phyloP scores from a whole-genome alignment of 53 echinoderm and acorn worm genomes.

The Holothuria leucospilota region DNA sequence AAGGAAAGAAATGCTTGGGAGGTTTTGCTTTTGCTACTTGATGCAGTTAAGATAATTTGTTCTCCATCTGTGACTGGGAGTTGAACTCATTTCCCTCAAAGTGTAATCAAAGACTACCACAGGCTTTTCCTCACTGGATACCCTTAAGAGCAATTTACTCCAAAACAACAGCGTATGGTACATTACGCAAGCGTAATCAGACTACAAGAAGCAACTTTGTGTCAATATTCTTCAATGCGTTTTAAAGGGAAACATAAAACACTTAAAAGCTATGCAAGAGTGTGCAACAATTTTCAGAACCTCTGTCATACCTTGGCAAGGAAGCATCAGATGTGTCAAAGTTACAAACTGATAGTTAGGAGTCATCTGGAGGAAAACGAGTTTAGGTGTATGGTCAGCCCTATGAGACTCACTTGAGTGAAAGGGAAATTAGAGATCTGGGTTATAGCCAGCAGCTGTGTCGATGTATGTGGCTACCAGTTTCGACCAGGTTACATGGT shows the following conservation, averaged over 20 bases:
- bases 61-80: slow-evolving; percentile 52
- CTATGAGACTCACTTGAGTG: too few relatives aligned
- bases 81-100: slow-evolving; percentile 58
- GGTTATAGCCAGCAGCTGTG: background rate
- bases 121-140: slow-evolving; percentile 48
- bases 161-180: slow-evolving; percentile 57
- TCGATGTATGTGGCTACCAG: background rate
- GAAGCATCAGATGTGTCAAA: slow-evolving; percentile 34
- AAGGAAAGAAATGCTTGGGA: slow-evolving; percentile 52
- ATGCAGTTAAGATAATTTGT: slow-evolving; percentile 53
- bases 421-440: too few relatives aligned
- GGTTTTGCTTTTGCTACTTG: slow-evolving; percentile 54
- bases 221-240: slow-evolving; percentile 45
- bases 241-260: slow-evolving; percentile 65
- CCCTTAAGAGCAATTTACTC: slow-evolving; percentile 12
- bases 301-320: slow-evolving; percentile 43
- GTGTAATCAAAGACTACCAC: slow-evolving; percentile 47
- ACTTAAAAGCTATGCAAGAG: slow-evolving; percentile 41
- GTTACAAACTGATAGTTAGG: slow-evolving; percentile 8
- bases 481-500: background rate
- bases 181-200: slow-evolving; percentile 57
- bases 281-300: slow-evolving; percentile 60
- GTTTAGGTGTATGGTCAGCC: too few relatives aligned
- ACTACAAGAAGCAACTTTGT: slow-evolving; percentile 51
- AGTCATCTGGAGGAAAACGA: background rate